These are phyloP conservation scores for Drosophila cracens DNA, from an alignment of 2,888 invertebrate genomes.

Conservation along the genomic window DNA sequence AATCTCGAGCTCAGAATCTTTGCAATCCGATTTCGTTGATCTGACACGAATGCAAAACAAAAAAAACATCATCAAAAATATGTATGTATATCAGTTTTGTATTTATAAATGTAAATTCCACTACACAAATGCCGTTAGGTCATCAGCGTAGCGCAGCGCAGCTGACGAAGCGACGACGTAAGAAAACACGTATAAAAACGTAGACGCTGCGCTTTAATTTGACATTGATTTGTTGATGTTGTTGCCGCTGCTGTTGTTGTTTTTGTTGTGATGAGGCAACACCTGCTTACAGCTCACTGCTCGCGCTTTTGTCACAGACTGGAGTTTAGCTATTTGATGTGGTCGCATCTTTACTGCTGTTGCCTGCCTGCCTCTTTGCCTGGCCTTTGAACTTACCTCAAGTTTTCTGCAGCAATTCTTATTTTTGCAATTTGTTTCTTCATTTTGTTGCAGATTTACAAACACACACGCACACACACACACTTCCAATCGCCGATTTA, in stretches of 20 bases:
- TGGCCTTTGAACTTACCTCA: slow-evolving; percentile 83
- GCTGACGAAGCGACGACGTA: slow-evolving; percentile 41
- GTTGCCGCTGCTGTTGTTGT: slow-evolving; percentile 36
- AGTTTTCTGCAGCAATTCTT: slow-evolving; percentile 85
- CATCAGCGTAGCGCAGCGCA: slow-evolving; percentile 58
- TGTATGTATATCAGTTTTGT: background rate
- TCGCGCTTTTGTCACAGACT: slow-evolving; percentile 40
- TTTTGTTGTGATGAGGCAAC: slow-evolving; percentile 71
- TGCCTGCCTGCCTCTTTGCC: slow-evolving; percentile 13
- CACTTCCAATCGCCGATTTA: slow-evolving; percentile 42
- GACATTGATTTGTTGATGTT: slow-evolving; percentile 55
- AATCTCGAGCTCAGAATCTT: slow-evolving; percentile 83
- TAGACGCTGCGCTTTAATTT: slow-evolving; percentile 59
- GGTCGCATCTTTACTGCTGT: slow-evolving; percentile 31
- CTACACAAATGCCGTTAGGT: slow-evolving; percentile 65
- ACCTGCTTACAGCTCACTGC: slow-evolving; percentile 52
- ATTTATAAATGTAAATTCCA: slow-evolving; percentile 7
- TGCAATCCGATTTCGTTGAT: slow-evolving; percentile 73
- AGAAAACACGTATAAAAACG: slow-evolving; percentile 45
- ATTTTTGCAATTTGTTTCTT: slow-evolving; percentile 85
- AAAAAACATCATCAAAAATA: slow-evolving; percentile 2
- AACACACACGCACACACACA: slow-evolving; percentile 29
- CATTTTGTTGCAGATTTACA: slow-evolving; percentile 75
- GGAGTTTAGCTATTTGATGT: slow-evolving; percentile 38
- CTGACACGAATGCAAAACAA: slow-evolving; percentile 37